These are phyloP conservation scores for Oreortyx pictus DNA, from an alignment of 2,797 vertebrate genomes.

Conservation along the genomic window DNA sequence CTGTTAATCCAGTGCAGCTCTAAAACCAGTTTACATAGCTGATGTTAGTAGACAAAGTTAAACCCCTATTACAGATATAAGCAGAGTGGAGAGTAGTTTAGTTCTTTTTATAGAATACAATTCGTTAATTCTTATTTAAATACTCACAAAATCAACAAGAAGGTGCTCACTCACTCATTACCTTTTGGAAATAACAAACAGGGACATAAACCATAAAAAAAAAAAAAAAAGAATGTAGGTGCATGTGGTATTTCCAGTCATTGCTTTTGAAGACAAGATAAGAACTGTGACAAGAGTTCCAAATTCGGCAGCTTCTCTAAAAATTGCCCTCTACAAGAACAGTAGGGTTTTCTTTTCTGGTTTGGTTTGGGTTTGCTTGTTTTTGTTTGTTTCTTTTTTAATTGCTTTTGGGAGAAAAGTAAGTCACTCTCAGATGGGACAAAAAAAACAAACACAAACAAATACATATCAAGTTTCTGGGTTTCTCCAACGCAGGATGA, in stretches of 20 bases:
- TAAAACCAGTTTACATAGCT: neutral
- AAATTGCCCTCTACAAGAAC: neutral
- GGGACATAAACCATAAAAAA: neutral
- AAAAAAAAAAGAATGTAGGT: neutral
- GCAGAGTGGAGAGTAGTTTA: neutral
- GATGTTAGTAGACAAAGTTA: neutral
- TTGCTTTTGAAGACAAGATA: neutral
- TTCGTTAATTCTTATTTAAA: neutral
- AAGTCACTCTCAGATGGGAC: neutral
- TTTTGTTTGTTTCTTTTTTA: neutral
- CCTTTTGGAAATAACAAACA: neutral
- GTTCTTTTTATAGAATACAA: neutral
- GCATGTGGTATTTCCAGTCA: neutral
- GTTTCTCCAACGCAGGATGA: neutral
- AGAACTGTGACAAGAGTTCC: neutral
- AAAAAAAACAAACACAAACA: neutral
- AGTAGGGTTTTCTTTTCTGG: neutral
- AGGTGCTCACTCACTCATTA: neutral
- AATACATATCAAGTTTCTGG: neutral
- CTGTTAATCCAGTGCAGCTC: neutral
- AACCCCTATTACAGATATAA: neutral
- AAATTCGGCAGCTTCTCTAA: neutral
- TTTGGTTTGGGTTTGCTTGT: too few relatives aligned
- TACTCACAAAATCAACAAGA: neutral
- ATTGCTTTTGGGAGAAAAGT: neutral